Percentiles rank a stretch among this genome's conserved stretches.
These are phyloP conservation scores for Eilema sororculum DNA, from an alignment of 2,888 invertebrate species.

Conservation along the genomic window DNA sequence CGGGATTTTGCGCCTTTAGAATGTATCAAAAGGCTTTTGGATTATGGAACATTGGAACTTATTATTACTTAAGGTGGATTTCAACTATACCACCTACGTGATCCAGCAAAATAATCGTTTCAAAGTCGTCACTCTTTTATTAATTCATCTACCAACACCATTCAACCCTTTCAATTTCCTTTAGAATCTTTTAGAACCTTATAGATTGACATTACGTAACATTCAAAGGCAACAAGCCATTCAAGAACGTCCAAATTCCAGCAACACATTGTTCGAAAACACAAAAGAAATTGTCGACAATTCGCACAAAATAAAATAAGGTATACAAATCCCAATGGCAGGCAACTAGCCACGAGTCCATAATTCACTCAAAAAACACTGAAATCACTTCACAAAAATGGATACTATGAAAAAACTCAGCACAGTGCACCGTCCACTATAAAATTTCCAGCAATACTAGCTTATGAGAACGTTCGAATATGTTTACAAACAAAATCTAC, in stretches of 20 bases:
- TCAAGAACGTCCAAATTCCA: not conserved
- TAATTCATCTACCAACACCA: not conserved
- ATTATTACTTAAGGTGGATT: not conserved
- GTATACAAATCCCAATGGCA: not conserved
- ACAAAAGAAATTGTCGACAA: not conserved
- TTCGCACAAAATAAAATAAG: not conserved
- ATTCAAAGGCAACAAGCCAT: not conserved
- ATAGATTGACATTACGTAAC: not conserved
- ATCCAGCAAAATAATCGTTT: not conserved
- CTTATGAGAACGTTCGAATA: not conserved
- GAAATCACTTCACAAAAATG: constrained; percentile 3
- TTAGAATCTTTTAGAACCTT: not conserved
- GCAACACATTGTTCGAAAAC: not conserved
- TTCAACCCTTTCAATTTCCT: not conserved
- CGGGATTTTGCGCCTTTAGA: too few species aligned
- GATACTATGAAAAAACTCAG: not conserved
- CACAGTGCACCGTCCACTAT: not conserved
- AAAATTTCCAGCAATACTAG: constrained; percentile 3
- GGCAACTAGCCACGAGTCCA: constrained; percentile 1
- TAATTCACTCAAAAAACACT: not conserved
- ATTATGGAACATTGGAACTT: not conserved
- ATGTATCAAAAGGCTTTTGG: not conserved
- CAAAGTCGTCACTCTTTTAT: not conserved
- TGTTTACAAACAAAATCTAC: constrained; percentile 45
- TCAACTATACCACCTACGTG: not conserved